Evolutionary conservation across 2,113 vertebrate species (phyloP).

Genomic region (Oophaga pumilio): DNA sequence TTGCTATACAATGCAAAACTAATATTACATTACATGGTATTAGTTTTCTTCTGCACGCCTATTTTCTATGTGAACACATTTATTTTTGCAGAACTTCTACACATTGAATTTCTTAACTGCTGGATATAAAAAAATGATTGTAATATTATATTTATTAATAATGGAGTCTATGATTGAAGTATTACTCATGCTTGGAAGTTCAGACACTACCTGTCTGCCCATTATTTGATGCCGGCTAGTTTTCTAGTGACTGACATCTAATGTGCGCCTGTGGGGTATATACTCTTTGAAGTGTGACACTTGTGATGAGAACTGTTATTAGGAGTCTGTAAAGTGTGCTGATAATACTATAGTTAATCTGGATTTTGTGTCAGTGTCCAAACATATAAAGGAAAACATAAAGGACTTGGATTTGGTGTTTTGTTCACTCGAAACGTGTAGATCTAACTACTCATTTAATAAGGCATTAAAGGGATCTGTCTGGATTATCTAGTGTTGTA

Average conservation of each 20-base stretch:
- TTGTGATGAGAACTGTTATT: conserved; percentile 26
- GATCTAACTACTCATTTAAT: not conserved
- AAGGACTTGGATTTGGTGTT: not conserved
- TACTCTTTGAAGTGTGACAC: conserved; percentile 19
- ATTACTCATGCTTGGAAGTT: not conserved
- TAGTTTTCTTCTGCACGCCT: conserved; percentile 25
- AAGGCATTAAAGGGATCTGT: not conserved
- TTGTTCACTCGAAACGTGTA: not conserved
- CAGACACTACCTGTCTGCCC: not conserved
- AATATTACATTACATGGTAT: conserved; percentile 52
- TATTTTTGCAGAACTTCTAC: conserved; percentile 23
- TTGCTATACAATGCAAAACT: conserved; percentile 52
- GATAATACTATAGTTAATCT: conserved; percentile 18
- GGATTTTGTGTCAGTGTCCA: conserved; percentile 18
- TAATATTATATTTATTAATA: not conserved
- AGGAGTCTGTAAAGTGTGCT: conserved; percentile 12
- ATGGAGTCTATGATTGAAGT: not conserved
- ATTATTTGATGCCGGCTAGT: not conserved
- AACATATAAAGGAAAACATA: conserved; percentile 19
- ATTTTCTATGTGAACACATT: conserved; percentile 10
- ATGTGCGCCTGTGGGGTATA: conserved; percentile 28
- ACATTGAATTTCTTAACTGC: not conserved
- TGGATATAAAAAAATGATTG: not conserved
- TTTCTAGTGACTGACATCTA: not conserved
- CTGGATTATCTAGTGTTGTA: not conserved